A percentile compares a stretch with the other conserved stretches of the same genome.
phyloP scores from a whole-genome alignment of 2,888 invertebrate genomes.

The Drosophila austrosaltans region DNA sequence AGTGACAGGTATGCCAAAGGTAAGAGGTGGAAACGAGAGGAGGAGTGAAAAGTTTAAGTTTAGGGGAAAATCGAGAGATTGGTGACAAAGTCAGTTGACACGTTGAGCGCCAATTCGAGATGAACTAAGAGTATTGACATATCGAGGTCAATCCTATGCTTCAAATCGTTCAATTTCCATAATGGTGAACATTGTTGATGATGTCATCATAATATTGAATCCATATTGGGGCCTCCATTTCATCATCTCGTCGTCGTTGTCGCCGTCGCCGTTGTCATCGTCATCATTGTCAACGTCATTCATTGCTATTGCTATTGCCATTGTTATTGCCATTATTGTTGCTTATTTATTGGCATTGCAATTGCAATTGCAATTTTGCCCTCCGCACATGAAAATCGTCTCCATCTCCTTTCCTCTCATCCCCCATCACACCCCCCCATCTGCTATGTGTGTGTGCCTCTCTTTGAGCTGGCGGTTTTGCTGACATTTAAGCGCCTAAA shows the following conservation, averaged over 20 bases:
- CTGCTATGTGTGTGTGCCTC: constrained; percentile 1
- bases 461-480: constrained; percentile 30
- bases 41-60: not conserved
- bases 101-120: not conserved
- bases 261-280: constrained; percentile 25
- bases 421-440: constrained; percentile 28
- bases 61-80: not conserved
- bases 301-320: constrained; percentile 49
- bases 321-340: constrained; percentile 47
- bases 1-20: not conserved
- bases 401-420: constrained; percentile 19
- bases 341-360: constrained; percentile 47
- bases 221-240: constrained; percentile 36
- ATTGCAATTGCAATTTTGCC: constrained; percentile 48
- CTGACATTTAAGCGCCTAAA: constrained; percentile 68
- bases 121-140: not conserved
- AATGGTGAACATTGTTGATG: constrained; percentile 40
- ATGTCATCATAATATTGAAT: constrained; percentile 48
- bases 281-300: constrained; percentile 57
- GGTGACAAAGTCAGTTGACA: not conserved
- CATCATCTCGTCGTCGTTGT: constrained; percentile 27
- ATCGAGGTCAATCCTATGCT: not conserved
- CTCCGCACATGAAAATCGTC: no score
- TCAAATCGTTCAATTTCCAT: constrained; percentile 1
- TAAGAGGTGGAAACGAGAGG: not conserved